Evolutionary conservation across 1,140 invertebrate species (phyloP).

Genomic region (Eumaeus atala): DNA sequence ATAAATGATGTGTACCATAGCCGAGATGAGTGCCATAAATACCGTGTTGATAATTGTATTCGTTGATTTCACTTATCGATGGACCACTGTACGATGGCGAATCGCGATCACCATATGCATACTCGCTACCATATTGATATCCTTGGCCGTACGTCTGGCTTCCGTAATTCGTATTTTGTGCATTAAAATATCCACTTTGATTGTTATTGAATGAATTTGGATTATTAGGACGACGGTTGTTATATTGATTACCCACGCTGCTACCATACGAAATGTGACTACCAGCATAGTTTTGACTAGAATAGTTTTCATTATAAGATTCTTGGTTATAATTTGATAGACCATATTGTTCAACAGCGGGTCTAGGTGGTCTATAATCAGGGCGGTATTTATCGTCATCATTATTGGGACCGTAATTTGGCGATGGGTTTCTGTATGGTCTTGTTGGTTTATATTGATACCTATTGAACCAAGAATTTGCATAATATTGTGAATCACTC

Average conservation of each 20-base stretch:
- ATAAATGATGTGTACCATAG: slow-evolving; percentile 30
- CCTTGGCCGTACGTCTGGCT: slow-evolving; percentile 12
- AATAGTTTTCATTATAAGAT: slow-evolving; percentile 9
- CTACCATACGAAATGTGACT: slow-evolving; percentile 18
- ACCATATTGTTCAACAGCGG: slow-evolving; percentile 17
- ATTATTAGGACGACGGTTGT: slow-evolving; percentile 8
- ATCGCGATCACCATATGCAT: slow-evolving; percentile 14
- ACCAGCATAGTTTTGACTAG: slow-evolving; percentile 19
- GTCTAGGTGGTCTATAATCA: slow-evolving; percentile 23
- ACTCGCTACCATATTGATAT: slow-evolving; percentile 10
- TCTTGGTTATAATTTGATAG: slow-evolving; percentile 10
- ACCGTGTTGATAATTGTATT: slow-evolving; percentile 1
- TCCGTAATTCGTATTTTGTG: background rate
- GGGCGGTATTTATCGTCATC: slow-evolving; percentile 20
- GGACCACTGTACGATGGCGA: background rate
- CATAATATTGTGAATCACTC: slow-evolving; percentile 32
- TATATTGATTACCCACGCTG: slow-evolving; percentile 17
- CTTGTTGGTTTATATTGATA: slow-evolving; percentile 20
- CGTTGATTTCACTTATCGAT: background rate
- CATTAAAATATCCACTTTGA: slow-evolving; percentile 13
- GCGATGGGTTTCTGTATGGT: slow-evolving; percentile 1
- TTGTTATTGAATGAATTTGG: slow-evolving; percentile 12
- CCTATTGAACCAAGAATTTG: slow-evolving; percentile 26
- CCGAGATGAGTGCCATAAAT: slow-evolving; percentile 32
- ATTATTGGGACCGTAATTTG: slow-evolving; percentile 18